Evolutionary conservation across 2,888 invertebrate genomes (phyloP), one percentile per base, ranked within the genome.

Genomic region (Cephus pulcher): DNA sequence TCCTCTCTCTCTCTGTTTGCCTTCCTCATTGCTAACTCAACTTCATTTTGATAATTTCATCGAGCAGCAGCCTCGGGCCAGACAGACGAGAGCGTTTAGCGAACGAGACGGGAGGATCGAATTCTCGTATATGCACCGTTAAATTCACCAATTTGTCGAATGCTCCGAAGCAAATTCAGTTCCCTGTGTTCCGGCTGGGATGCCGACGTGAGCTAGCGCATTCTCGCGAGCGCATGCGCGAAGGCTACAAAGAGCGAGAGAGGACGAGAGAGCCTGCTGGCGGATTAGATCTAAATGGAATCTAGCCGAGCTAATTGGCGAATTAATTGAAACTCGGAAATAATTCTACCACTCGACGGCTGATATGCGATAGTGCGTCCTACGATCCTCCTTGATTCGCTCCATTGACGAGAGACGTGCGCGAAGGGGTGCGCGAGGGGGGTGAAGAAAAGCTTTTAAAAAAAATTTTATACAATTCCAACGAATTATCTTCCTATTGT

Each of bases 271-370:
- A 80, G 82, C 83, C 79, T 85, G 80, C 87, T 79, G 83, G 79
- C 84, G 83, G 86, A 87, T 87, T 87, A 88, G 83, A 86, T 86
- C 87, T 84, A 86, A 88, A 85, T 86, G 83, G 86, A 86, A 84
- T 85, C 80, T 82, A 82, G 80, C 77, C 81, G 77, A 77, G 83
- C 83, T 87, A 87, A 86, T 88, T 87, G 85, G 82, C 84, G 84
- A 86, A 88, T 87, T 88, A 88, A 88, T 88, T 85, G 86, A 82
- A 85, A 87, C 83, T 83, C 82, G 77, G 79, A 87, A 86, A 84
- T 85, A 84, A 88, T 86, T 86, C 83, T 78, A 77, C 80, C 78
- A 76, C 76, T 79, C 76, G 80, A 83, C 83, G 83, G 86, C 86
- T 84, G 84, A 84, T 84, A 82, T 82, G 82, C 82, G 79, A 77